Conservation (phyloP, 2,888 invertebrate genomes). For the Timema podura region DNA sequence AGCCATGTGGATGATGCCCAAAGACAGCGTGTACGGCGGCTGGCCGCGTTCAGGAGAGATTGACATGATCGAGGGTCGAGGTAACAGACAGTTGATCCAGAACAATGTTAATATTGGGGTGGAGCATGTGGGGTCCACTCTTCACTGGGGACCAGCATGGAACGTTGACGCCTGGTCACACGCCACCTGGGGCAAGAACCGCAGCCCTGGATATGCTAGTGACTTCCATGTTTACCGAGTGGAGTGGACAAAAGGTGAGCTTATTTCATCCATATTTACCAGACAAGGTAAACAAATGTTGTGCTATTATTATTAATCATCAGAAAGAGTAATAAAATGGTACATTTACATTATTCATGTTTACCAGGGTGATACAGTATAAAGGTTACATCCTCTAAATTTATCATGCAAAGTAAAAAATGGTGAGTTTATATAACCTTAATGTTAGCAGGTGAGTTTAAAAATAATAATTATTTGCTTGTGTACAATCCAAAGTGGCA, state of each 20-base stretch:
- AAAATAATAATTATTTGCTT: no score
- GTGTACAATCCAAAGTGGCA: no score
- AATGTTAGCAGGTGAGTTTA: no score
- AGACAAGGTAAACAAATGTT: no score
- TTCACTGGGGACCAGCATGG: slow-evolving; percentile 63
- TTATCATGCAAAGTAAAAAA: no score
- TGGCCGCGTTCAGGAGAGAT: slow-evolving; percentile 74
- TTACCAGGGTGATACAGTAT: no score
- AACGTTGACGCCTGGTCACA: slow-evolving; percentile 51
- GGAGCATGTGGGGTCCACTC: slow-evolving; percentile 46
- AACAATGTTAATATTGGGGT: slow-evolving; percentile 35
- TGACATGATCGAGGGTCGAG: slow-evolving; percentile 63
- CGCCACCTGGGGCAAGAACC: slow-evolving; percentile 47
- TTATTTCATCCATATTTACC: slow-evolving; percentile 33
- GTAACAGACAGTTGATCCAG: slow-evolving; percentile 49
- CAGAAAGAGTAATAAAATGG: no score
- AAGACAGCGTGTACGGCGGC: slow-evolving; percentile 56
- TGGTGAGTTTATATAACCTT: no score
- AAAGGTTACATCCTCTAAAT: no score
- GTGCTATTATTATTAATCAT: no score
- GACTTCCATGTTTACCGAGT: slow-evolving; percentile 61
- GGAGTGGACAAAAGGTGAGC: slow-evolving; percentile 59
- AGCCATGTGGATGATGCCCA: slow-evolving; percentile 70
- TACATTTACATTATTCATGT: no score
- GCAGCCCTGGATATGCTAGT: slow-evolving; percentile 42